These are phyloP conservation scores for Tetragnatha montana DNA, from an alignment of 2,888 invertebrate genomes.

Conservation along the genomic window DNA sequence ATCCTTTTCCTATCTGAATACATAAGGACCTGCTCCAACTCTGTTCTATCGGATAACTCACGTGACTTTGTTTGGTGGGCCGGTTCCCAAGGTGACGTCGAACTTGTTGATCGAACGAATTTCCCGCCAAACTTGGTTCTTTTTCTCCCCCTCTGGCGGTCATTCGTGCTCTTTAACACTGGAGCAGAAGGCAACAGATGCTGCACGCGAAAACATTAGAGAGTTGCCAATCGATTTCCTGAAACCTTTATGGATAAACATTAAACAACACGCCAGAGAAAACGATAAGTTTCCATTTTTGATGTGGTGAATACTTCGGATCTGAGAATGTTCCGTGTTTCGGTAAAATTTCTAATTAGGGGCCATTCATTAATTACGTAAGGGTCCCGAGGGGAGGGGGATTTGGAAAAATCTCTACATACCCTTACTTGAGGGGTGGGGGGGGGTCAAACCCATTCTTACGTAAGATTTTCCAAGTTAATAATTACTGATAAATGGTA, in stretches of 20 bases:
- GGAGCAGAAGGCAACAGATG: background rate
- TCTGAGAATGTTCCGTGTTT: too few relatives aligned
- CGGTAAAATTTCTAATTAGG: too few relatives aligned
- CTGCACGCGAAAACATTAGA: background rate
- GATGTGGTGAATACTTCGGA: too few relatives aligned
- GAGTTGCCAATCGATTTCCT: background rate
- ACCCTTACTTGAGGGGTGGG: too few relatives aligned
- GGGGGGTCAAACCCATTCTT: too few relatives aligned
- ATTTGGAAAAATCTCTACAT: too few relatives aligned
- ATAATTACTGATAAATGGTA: too few relatives aligned
- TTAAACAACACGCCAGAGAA: background rate
- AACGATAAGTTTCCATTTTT: too few relatives aligned
- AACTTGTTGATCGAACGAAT: conserved; percentile 68
- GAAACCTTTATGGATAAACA: background rate
- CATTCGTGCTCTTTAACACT: conserved; percentile 15
- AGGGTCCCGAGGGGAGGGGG: too few relatives aligned
- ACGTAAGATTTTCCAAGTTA: too few relatives aligned
- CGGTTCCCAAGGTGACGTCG: conserved; percentile 62
- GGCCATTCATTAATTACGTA: too few relatives aligned
- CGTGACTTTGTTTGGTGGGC: conserved; percentile 61
- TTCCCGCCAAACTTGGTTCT: conserved; percentile 11
- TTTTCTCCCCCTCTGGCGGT: conserved; percentile 1
- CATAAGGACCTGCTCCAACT: conserved; percentile 17
- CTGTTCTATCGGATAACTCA: conserved; percentile 34
- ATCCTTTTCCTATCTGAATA: conserved; percentile 27